A percentile compares a stretch with the other conserved stretches of the same genome.
These are phyloP conservation scores for Phenganax subtilis DNA, from an alignment of 92 coral and sea anemone genomes.

Conservation along the genomic window DNA sequence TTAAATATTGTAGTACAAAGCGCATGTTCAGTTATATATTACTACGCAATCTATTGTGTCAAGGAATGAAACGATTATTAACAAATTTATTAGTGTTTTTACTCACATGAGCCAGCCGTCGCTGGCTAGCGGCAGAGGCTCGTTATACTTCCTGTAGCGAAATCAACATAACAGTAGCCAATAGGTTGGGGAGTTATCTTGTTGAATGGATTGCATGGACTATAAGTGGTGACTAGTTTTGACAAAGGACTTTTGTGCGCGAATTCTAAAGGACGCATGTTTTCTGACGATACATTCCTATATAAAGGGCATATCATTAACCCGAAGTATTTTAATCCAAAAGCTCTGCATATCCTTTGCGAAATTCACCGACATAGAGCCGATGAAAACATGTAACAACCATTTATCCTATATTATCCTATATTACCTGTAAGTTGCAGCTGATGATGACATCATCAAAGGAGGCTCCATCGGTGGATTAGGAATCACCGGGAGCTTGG, in stretches of 20 bases:
- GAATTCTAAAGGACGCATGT: conserved; percentile 26
- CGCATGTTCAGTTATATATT: not conserved
- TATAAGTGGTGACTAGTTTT: conserved; percentile 72
- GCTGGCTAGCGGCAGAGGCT: not conserved
- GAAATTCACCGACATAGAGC: too few species aligned
- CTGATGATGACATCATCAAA: conserved; percentile 59
- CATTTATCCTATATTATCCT: not conserved
- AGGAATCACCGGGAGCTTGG: conserved; percentile 76
- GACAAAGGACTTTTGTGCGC: conserved; percentile 89
- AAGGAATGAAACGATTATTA: not conserved
- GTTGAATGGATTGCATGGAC: conserved; percentile 86
- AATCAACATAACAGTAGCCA: not conserved
- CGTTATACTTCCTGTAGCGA: not conserved
- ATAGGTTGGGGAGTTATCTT: conserved; percentile 37
- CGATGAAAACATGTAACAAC: not conserved
- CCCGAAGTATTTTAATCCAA: not conserved
- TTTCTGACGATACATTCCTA: not conserved
- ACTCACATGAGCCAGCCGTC: conserved; percentile 12
- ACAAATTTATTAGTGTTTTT: not conserved
- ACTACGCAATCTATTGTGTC: conserved; percentile 13
- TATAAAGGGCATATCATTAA: not conserved
- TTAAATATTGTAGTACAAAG: not conserved
- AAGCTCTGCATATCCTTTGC: too few species aligned
- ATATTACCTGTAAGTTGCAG: conserved; percentile 75
- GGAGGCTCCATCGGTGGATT: conserved; percentile 59